These are phyloP conservation scores for Tipula lateralis DNA, from an alignment of 2,888 invertebrate species.

Conservation along the genomic window DNA sequence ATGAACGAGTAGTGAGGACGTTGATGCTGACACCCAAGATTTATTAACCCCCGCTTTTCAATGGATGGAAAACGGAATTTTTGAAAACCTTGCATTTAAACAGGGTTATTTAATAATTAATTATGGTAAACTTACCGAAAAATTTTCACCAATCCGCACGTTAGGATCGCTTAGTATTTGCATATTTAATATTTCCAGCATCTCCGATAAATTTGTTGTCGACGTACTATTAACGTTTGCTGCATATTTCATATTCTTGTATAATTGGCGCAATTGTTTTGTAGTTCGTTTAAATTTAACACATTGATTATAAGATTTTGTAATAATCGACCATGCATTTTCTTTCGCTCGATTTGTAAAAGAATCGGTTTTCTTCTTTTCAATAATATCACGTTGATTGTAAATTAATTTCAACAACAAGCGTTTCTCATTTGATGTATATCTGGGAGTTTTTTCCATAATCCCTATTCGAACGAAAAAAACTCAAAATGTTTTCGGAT, in stretches of 20 bases:
- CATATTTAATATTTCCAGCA: constrained; percentile 28
- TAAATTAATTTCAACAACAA: constrained; percentile 48
- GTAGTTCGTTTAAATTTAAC: constrained; percentile 49
- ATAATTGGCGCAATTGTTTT: constrained; percentile 47
- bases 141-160: background rate
- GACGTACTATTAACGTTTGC: constrained; percentile 28
- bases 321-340: constrained; percentile 48
- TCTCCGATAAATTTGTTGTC: constrained; percentile 4
- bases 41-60: constrained; percentile 40
- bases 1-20: constrained; percentile 82
- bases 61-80: constrained; percentile 68
- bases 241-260: constrained; percentile 46
- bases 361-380: constrained; percentile 48
- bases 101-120: constrained; percentile 36
- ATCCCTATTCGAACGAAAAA: background rate
- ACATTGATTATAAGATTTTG: constrained; percentile 47
- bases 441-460: constrained; percentile 48
- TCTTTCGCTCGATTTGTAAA: constrained; percentile 48
- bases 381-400: constrained; percentile 47
- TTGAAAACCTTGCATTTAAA: constrained; percentile 67
- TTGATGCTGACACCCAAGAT: constrained; percentile 73
- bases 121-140: background rate
- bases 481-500: constrained; percentile 14
- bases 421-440: constrained; percentile 47
- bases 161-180: constrained; percentile 27